Percentiles rank a stretch among this genome's conserved stretches.
Evolutionary conservation across 2,888 invertebrate genomes (phyloP).

Genomic region (Hyles lineata): DNA sequence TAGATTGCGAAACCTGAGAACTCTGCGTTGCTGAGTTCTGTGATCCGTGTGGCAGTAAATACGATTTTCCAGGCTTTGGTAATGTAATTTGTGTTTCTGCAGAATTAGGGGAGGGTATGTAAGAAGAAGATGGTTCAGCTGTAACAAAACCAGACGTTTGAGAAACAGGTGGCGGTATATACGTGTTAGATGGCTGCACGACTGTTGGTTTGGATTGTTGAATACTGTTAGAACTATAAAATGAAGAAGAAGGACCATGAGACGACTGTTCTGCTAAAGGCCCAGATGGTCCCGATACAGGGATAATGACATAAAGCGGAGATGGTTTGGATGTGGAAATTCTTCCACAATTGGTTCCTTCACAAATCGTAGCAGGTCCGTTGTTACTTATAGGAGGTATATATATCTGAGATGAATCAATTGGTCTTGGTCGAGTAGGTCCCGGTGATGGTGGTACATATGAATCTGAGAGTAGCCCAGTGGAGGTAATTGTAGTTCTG

Average conservation of each 20-base stretch:
- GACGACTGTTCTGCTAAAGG: neutral
- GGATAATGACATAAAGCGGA: neutral
- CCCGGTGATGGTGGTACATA: conserved; percentile 54
- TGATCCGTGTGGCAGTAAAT: conserved; percentile 25
- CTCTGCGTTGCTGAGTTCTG: conserved; percentile 7
- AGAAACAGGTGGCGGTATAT: conserved; percentile 20
- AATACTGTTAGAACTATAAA: neutral
- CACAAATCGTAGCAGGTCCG: neutral
- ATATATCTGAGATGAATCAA: conserved; percentile 8
- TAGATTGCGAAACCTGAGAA: neutral
- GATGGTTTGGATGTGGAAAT: neutral
- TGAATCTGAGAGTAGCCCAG: conserved; percentile 42
- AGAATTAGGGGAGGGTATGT: conserved; percentile 17
- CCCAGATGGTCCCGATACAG: neutral
- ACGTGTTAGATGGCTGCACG: conserved; percentile 9
- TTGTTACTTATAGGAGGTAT: conserved; percentile 22
- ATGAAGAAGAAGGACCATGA: conserved; percentile 7
- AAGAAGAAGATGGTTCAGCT: conserved; percentile 15
- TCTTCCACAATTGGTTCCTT: neutral
- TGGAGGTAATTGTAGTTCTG: conserved; percentile 39
- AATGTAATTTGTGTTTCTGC: neutral
- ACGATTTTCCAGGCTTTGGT: neutral
- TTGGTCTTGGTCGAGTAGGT: neutral
- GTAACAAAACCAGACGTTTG: conserved; percentile 3
- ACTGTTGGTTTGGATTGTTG: conserved; percentile 8